Percentiles rank a stretch among this genome's conserved stretches.
These are phyloP conservation scores for Artemia franciscana DNA, from an alignment of 1,140 invertebrate species.

Conservation along the genomic window DNA sequence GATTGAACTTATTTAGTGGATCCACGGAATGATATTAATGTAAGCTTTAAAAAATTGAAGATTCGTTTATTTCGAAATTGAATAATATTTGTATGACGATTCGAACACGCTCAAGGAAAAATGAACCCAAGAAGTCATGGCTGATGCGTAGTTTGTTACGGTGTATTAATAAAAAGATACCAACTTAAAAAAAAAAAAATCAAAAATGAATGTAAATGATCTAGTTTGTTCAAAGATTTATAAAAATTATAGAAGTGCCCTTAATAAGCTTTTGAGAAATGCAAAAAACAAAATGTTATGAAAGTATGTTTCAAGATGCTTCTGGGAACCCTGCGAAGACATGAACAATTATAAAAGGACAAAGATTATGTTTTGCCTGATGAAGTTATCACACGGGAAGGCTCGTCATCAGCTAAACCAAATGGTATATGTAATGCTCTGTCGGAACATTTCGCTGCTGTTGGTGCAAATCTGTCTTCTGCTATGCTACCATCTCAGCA, in stretches of 20 bases:
- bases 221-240: neutral
- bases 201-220: neutral
- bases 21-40: neutral
- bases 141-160: neutral
- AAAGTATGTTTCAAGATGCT: neutral
- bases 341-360: neutral
- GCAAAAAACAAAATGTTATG: neutral
- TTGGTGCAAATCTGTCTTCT: neutral
- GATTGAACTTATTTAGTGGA: neutral
- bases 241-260: neutral
- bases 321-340: neutral
- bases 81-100: neutral
- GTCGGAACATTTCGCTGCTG: neutral
- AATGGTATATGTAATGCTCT: neutral
- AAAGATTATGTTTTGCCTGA: neutral
- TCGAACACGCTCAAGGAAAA: neutral
- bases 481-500: neutral
- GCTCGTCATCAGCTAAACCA: neutral
- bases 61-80: neutral
- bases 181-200: neutral
- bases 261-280: neutral
- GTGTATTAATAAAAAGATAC: neutral
- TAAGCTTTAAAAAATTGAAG: neutral
- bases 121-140: neutral
- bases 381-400: neutral